Evolutionary conservation across 2,113 vertebrate genomes (phyloP), one percentile per base, ranked within the genome.

Genomic region (Cepphus grylle): DNA sequence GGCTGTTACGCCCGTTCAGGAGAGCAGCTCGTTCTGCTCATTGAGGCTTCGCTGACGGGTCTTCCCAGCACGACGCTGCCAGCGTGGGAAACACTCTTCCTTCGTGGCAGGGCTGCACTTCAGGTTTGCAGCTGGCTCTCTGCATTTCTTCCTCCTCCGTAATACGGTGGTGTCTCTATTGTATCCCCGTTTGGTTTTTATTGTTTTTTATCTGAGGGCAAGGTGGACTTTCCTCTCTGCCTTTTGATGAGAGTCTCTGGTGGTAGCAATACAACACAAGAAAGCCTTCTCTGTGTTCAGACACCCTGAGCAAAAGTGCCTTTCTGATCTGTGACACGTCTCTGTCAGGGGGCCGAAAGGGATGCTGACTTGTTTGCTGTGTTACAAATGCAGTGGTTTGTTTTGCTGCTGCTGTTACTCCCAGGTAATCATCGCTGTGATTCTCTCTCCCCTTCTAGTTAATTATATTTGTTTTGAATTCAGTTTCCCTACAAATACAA

Each of bases 151-250:
- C n/a, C 82, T 72, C 17, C 59, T 18, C 23, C 34, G 6, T 7
- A 2, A 15, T 2, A 18, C 2, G 0, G 2, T 11, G 32, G 34
- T 19, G 15, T 49, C 49, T 65, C 47, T 40, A 0, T 42, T 8
- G 32, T 42, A 22, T 61, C 29, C 58, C 80, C 4, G 1, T 21
- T 49, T 7, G 49, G 3, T 2, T 45, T 58, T 53, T n/a, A 3
- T 3, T 71, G 40, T 3, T n/a, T 50, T 50, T 47, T 76, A 86
- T n/a, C 62, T 38, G 72, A 36, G 58, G 25, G 4, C 23, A 43
- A 8, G 25, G 20, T 59, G 38, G 65, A 22, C 69, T 86, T 83
- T 17, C 15, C 62, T 56, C 1, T 0, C 55, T 84, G 73, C 34
- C 14, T 76, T 55, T 62, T 79, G 40, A 43, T 22, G 19, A 61